Evolutionary conservation across 2,888 invertebrate genomes (phyloP).

Genomic region (Acanthosepion esculentum): DNA sequence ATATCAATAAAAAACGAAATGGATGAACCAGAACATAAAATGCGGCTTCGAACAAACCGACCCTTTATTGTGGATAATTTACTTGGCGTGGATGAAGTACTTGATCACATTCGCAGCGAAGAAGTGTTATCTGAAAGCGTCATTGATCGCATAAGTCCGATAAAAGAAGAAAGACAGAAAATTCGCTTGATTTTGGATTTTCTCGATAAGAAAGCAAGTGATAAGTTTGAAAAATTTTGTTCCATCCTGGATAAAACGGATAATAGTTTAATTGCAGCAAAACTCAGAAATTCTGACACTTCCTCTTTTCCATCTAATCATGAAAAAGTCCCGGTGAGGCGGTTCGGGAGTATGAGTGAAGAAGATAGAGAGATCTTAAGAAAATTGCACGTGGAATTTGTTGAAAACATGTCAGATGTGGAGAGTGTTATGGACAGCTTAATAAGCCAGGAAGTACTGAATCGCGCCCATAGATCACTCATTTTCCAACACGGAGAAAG

Average conservation of each 20-base stretch:
- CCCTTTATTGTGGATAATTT: not conserved
- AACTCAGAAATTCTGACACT: not conserved
- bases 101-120: not conserved
- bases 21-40: not conserved
- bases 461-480: not conserved
- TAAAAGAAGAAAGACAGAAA: not conserved
- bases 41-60: not conserved
- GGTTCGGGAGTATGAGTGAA: not conserved
- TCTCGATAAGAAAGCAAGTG: not conserved
- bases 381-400: conserved; percentile 4
- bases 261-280: not conserved
- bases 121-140: not conserved
- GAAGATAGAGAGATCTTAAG: not conserved
- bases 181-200: not conserved
- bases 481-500: not conserved
- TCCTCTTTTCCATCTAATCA: not conserved
- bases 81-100: not conserved
- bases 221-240: not conserved
- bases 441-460: not conserved
- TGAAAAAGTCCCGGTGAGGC: not conserved
- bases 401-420: conserved; percentile 25
- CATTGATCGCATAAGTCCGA: not conserved
- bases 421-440: not conserved
- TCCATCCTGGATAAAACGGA: not conserved
- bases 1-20: not conserved